Percentiles rank a stretch among this genome's conserved stretches.
Evolutionary conservation across 2,113 vertebrate genomes (phyloP).

Genomic region (Athene noctua): DNA sequence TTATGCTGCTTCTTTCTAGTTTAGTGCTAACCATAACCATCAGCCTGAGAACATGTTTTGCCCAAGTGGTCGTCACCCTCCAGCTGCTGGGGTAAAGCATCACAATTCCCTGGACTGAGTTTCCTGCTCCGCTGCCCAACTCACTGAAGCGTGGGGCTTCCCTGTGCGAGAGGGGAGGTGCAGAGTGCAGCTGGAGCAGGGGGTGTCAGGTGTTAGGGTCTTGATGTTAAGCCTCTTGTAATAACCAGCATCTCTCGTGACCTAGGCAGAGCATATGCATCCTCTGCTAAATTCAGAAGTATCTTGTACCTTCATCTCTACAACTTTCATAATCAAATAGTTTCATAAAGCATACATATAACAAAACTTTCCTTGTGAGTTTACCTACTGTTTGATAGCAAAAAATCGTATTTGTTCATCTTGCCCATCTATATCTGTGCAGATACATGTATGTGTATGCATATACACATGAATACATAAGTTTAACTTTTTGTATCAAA

Average conservation of each 20-base stretch:
- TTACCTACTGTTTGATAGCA: not conserved
- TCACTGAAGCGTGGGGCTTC: accelerated
- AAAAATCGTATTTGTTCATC: not conserved
- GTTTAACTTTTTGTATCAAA: not conserved
- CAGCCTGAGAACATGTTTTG: accelerated
- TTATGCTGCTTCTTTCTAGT: not conserved
- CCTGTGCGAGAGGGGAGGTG: not conserved
- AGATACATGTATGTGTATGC: no score
- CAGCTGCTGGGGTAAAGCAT: accelerated
- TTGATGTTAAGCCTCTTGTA: not conserved
- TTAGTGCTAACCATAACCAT: not conserved
- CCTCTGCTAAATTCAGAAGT: not conserved
- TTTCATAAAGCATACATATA: not conserved
- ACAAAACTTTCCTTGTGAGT: not conserved
- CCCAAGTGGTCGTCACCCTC: not conserved
- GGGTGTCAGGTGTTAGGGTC: not conserved
- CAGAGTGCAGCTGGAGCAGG: accelerated
- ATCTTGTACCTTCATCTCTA: not conserved
- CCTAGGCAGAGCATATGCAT: not conserved
- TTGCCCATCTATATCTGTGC: not conserved
- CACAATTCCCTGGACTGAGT: not conserved
- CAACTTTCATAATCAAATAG: not conserved
- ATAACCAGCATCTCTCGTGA: not conserved
- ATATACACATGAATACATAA: accelerated
- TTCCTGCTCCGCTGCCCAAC: not conserved